Conservation (phyloP, 2,113 vertebrate species). For the Oryzias celebensis region DNA sequence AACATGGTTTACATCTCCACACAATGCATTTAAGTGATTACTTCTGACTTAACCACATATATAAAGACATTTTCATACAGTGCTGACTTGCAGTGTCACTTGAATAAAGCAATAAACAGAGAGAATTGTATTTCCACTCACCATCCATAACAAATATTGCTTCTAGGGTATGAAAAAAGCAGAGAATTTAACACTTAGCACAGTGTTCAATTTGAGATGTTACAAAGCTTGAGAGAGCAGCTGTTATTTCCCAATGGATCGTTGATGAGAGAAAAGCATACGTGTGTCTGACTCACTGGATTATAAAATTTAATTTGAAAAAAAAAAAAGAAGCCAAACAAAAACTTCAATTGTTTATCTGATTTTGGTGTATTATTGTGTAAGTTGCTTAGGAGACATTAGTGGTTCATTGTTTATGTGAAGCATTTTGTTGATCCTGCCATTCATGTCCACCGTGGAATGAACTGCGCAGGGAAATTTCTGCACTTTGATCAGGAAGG, state of each 20-base stretch:
- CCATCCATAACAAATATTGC: slow-evolving; percentile 40
- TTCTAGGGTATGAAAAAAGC: slow-evolving; percentile 31
- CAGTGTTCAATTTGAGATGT: slow-evolving; percentile 45
- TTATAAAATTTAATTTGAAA: slow-evolving; percentile 11
- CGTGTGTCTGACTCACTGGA: slow-evolving; percentile 24
- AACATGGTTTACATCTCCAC: slow-evolving; percentile 19
- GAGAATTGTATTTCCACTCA: slow-evolving; percentile 44
- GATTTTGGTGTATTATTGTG: slow-evolving; percentile 1
- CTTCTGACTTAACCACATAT: slow-evolving; percentile 36
- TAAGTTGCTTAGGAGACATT: slow-evolving; percentile 16
- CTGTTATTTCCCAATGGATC: slow-evolving; percentile 60
- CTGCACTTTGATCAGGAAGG: slow-evolving; percentile 48
- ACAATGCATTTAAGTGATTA: slow-evolving; percentile 35
- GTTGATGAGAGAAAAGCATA: slow-evolving; percentile 22
- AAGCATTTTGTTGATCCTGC: slow-evolving; percentile 24
- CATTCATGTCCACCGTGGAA: slow-evolving; percentile 30
- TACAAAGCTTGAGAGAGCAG: slow-evolving; percentile 44
- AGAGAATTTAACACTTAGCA: slow-evolving; percentile 36
- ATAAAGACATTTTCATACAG: slow-evolving; percentile 36
- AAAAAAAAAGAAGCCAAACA: neutral
- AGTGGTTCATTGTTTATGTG: slow-evolving; percentile 36
- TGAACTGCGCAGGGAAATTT: slow-evolving; percentile 37
- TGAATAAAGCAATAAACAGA: slow-evolving; percentile 50
- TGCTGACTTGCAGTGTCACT: slow-evolving; percentile 50
- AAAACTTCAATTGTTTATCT: neutral